A percentile compares a stretch with the other conserved stretches of the same genome.
phyloP scores from a whole-genome alignment of 2,888 invertebrate genomes.

The Idaea dimidiata region DNA sequence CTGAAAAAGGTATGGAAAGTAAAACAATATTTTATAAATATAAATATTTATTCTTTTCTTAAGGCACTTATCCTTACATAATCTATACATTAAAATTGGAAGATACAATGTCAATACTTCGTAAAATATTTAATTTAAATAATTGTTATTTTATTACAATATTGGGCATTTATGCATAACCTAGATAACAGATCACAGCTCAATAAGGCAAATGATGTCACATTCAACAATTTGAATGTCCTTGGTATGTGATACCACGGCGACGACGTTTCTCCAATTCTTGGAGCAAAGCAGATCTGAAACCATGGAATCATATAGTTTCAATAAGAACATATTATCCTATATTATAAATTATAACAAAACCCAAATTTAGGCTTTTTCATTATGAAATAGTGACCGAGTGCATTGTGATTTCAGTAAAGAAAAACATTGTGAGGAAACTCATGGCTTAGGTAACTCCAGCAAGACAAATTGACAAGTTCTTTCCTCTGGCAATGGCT shows the following conservation, averaged over 20 bases:
- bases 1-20: background rate
- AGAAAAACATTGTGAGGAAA: no score
- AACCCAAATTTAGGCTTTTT: no score
- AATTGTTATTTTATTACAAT: constrained; percentile 20
- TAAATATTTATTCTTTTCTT: constrained; percentile 3
- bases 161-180: constrained; percentile 36
- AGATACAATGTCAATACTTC: constrained; percentile 18
- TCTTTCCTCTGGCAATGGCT: background rate
- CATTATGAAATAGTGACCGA: no score
- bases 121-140: constrained; percentile 22
- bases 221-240: constrained; percentile 65
- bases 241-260: constrained; percentile 59
- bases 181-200: constrained; percentile 63
- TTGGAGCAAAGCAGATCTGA: constrained; percentile 87
- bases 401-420: no score
- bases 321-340: no score
- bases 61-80: constrained; percentile 22
- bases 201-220: constrained; percentile 52
- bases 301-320: no score
- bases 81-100: constrained; percentile 14
- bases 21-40: background rate
- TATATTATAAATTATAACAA: no score
- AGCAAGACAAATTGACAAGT: background rate
- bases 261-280: constrained; percentile 85
- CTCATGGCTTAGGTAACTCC: background rate